Percentiles rank a stretch among this genome's conserved stretches.
phyloP scores from a whole-genome alignment of 2,797 vertebrate genomes.

The Siniperca undulata region DNA sequence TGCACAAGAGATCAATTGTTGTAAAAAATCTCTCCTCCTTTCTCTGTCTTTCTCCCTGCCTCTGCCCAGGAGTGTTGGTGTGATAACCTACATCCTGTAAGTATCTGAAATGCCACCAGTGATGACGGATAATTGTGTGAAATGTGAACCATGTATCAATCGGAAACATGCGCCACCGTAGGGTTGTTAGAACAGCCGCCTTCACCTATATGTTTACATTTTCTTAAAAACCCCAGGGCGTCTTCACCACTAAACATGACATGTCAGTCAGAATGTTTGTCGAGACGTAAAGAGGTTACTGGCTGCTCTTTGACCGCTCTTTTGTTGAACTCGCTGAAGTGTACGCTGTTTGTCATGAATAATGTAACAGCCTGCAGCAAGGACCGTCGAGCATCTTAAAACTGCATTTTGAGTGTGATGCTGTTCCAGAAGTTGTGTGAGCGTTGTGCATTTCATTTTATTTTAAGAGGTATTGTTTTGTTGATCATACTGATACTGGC shows the following conservation, averaged over 20 bases:
- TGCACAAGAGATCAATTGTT: not conserved
- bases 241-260: not conserved
- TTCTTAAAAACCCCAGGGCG: not conserved
- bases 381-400: not conserved
- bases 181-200: not conserved
- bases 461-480: not conserved
- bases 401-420: not conserved
- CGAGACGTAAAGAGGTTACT: not conserved
- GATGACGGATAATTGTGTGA: not conserved
- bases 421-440: not conserved
- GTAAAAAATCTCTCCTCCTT: conserved; percentile 2
- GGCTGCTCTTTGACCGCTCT: conserved; percentile 34
- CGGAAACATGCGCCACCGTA: not conserved
- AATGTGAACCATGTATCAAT: conserved; percentile 3
- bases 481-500: not conserved
- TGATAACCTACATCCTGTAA: conserved; percentile 88
- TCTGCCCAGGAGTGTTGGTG: conserved; percentile 84
- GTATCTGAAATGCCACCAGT: conserved; percentile 58
- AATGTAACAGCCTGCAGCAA: conserved; percentile 16
- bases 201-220: not conserved
- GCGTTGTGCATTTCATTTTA: not conserved
- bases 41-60: conserved; percentile 2
- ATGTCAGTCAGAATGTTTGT: not conserved
- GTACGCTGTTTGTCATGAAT: not conserved
- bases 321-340: not conserved